These are phyloP conservation scores for Notocelia uddmanniana DNA, from an alignment of 2,888 invertebrate species.

Conservation along the genomic window DNA sequence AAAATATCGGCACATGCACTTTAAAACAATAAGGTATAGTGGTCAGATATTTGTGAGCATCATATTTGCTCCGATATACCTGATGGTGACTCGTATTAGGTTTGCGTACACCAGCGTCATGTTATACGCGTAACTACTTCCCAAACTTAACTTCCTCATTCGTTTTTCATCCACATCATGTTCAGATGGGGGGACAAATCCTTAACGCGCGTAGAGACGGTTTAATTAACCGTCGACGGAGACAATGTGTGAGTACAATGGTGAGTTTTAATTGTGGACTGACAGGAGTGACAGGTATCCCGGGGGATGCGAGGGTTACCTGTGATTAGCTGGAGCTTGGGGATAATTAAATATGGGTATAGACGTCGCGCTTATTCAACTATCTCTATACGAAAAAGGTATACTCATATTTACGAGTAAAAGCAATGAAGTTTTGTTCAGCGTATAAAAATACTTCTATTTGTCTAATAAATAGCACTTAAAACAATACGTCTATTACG, in stretches of 20 bases:
- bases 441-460: too few relatives aligned
- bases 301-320: slow-evolving; percentile 46
- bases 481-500: too few relatives aligned
- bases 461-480: too few relatives aligned
- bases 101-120: too few relatives aligned
- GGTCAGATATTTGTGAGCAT: too few relatives aligned
- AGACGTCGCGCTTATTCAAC: neutral
- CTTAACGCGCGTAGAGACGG: slow-evolving; percentile 63
- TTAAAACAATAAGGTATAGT: too few relatives aligned
- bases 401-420: neutral
- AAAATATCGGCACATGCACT: too few relatives aligned
- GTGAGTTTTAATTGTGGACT: slow-evolving; percentile 64
- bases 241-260: slow-evolving; percentile 67
- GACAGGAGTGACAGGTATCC: slow-evolving; percentile 40
- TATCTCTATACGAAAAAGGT: neutral
- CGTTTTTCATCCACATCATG: neutral
- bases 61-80: too few relatives aligned
- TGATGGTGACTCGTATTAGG: too few relatives aligned
- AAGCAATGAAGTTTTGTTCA: too few relatives aligned
- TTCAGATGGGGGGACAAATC: neutral
- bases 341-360: slow-evolving; percentile 40
- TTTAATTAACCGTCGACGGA: slow-evolving; percentile 59
- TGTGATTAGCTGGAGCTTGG: slow-evolving; percentile 41
- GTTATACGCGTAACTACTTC: too few relatives aligned
- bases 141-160: neutral